A percentile compares a stretch with the other conserved stretches of the same genome.
Evolutionary conservation across 2,888 invertebrate genomes (phyloP).

Genomic region (Ophion slaviceki): DNA sequence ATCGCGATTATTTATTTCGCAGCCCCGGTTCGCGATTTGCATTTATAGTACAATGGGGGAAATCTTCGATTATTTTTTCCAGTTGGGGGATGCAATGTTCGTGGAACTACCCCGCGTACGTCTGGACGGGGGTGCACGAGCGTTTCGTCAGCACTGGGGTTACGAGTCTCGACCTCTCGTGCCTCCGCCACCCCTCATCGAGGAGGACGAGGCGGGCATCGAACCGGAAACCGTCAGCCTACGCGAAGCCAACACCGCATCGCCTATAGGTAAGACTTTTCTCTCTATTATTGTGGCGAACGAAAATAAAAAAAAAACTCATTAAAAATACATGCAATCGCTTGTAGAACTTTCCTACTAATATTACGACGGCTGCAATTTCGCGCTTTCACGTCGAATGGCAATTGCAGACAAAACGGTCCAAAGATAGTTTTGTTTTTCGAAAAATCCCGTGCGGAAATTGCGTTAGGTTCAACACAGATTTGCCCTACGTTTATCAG

Average conservation of each 20-base stretch:
- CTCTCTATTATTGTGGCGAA: conserved; percentile 29
- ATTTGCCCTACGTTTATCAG: too few species aligned
- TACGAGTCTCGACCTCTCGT: conserved; percentile 87
- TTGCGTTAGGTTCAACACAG: too few species aligned
- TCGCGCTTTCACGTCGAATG: too few species aligned
- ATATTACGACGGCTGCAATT: too few species aligned
- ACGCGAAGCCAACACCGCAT: conserved; percentile 86
- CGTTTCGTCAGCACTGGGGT: conserved; percentile 87
- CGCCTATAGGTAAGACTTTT: conserved; percentile 85
- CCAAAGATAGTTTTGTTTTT: too few species aligned
- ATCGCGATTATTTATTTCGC: not conserved
- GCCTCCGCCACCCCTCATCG: conserved; percentile 88
- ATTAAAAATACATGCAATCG: too few species aligned
- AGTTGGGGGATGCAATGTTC: conserved; percentile 86
- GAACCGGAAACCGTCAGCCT: conserved; percentile 88
- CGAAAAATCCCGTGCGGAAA: too few species aligned
- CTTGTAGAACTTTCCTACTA: too few species aligned
- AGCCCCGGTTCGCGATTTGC: not conserved
- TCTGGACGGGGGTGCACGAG: conserved; percentile 88
- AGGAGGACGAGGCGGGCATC: conserved; percentile 87
- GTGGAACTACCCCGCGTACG: conserved; percentile 88
- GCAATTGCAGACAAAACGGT: too few species aligned
- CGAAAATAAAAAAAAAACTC: not conserved
- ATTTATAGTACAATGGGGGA: not conserved
- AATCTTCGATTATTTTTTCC: conserved; percentile 64